Conservation (phyloP, 2,797 vertebrate genomes). For the Pseudochromis fuscus region DNA sequence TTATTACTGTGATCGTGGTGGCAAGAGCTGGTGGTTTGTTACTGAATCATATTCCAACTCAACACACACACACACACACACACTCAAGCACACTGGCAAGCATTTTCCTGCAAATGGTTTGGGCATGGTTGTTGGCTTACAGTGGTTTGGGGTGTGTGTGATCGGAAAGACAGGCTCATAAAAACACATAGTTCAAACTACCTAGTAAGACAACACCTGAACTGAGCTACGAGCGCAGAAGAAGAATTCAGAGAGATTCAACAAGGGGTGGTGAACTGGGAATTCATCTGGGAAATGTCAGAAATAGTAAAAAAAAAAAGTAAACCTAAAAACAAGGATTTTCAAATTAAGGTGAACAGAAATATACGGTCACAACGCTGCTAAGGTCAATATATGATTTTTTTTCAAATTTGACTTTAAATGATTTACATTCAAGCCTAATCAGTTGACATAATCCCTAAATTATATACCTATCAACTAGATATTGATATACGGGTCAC, state of each 20-base stretch:
- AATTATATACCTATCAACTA: neutral
- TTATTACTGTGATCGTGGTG: neutral
- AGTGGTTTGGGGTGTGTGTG: slow-evolving; percentile 16
- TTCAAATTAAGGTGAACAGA: too few species aligned
- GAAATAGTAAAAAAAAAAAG: too few species aligned
- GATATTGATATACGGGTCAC: neutral
- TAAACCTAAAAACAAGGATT: too few species aligned
- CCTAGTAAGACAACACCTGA: too few species aligned
- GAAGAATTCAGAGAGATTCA: neutral
- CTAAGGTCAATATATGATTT: neutral
- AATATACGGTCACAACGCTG: neutral
- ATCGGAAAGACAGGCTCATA: neutral
- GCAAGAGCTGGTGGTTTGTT: neutral
- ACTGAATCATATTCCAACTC: slow-evolving; percentile 20
- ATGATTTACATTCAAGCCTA: too few species aligned
- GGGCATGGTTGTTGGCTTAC: neutral
- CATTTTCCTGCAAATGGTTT: neutral
- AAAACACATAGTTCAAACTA: neutral
- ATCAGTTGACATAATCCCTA: too few species aligned
- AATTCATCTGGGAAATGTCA: too few species aligned
- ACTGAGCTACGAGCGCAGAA: too few species aligned
- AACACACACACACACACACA: neutral
- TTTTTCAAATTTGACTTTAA: too few species aligned
- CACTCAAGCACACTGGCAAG: neutral
- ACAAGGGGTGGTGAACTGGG: neutral